Conservation (phyloP, 2,888 invertebrate species). For the Chaitophorus viminalis region DNA sequence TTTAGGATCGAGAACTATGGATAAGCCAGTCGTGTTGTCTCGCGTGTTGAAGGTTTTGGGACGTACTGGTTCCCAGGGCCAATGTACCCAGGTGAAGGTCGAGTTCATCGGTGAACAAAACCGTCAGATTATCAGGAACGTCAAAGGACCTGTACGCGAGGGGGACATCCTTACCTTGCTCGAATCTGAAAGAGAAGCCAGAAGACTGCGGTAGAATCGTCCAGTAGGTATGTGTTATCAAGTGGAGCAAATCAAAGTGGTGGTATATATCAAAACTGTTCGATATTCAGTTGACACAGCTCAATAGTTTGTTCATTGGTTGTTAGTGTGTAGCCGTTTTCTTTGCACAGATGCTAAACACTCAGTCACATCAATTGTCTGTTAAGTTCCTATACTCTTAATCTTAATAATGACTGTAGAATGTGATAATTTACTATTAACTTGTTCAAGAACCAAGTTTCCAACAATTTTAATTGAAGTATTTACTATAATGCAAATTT, state of each 20-base stretch:
- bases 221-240: background rate
- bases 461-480: too few species aligned
- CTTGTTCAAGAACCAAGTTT: too few species aligned
- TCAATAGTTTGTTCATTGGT: too few species aligned
- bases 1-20: background rate
- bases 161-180: constrained; percentile 97
- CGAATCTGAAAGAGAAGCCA: constrained; percentile 99
- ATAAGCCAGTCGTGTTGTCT: constrained; percentile 84
- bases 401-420: too few species aligned
- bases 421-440: too few species aligned
- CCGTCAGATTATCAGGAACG: constrained; percentile 98
- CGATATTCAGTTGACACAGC: too few species aligned
- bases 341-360: too few species aligned
- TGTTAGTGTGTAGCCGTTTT: too few species aligned
- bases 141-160: constrained; percentile 98
- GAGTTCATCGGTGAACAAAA: constrained; percentile 97
- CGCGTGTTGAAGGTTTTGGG: constrained; percentile 97
- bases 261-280: too few species aligned
- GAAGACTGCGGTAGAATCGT: constrained; percentile 82
- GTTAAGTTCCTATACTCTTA: too few species aligned
- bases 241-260: background rate
- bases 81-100: constrained; percentile 99
- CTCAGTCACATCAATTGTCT: too few species aligned
- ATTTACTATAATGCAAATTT: too few species aligned
- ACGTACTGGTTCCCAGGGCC: constrained; percentile 98